A percentile compares a stretch with the other conserved stretches of the same genome.
Evolutionary conservation across 1,140 invertebrate genomes (phyloP).

Genomic region (Calliphora vicina): DNA sequence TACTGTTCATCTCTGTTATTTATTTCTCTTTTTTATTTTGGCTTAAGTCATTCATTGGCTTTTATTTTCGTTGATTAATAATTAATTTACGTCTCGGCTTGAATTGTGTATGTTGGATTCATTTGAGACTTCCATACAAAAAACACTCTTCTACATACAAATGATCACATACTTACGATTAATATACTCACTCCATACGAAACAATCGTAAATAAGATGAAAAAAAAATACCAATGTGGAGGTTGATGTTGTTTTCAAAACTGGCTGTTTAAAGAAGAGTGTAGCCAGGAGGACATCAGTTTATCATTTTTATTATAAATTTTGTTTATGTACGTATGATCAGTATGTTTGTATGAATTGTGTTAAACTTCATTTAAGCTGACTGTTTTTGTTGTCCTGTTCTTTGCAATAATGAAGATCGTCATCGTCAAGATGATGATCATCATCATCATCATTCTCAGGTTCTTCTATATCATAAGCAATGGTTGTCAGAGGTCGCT

Average conservation of each 20-base stretch:
- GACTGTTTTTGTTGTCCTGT: neutral
- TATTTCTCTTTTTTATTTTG: neutral
- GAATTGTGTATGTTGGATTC: slow-evolving; percentile 1
- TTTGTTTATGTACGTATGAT: neutral
- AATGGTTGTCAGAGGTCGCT: neutral
- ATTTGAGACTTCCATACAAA: neutral
- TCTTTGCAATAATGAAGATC: neutral
- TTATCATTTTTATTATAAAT: slow-evolving; percentile 8
- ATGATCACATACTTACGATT: no score
- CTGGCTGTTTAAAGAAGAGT: neutral
- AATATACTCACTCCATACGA: no score
- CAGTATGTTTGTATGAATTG: neutral
- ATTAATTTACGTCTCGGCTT: slow-evolving; percentile 16
- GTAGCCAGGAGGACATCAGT: slow-evolving; percentile 1
- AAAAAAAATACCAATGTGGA: neutral
- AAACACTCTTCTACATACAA: no score
- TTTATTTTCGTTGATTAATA: slow-evolving; percentile 14
- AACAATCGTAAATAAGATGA: neutral
- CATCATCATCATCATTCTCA: neutral
- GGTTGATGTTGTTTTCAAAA: neutral
- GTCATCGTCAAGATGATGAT: neutral
- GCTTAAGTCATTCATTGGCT: slow-evolving; percentile 4
- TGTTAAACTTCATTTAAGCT: neutral
- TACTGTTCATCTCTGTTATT: neutral
- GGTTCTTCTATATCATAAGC: neutral